Conservation (phyloP, 1,140 invertebrate species). For the Apis cerana region DNA sequence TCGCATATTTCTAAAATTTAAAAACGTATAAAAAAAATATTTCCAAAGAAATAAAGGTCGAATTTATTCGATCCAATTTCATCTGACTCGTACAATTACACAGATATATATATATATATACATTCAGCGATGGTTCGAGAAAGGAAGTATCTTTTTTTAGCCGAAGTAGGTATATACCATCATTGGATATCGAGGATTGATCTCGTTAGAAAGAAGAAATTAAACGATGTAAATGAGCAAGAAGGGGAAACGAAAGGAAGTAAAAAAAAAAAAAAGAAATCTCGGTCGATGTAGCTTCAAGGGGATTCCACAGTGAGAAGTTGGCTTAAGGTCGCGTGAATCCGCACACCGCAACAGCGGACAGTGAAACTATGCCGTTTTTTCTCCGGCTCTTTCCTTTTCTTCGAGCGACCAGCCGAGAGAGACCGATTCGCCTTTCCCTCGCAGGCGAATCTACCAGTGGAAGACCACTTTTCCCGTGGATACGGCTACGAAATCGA, state of each 20-base stretch:
- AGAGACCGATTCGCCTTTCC: slow-evolving; percentile 29
- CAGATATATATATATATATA: no score
- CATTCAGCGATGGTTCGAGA: no score
- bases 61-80: no score
- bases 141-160: neutral
- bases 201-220: neutral
- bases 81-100: no score
- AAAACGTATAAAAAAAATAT: no score
- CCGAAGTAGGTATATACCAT: neutral
- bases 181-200: neutral
- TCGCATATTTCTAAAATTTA: no score
- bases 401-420: slow-evolving; percentile 12
- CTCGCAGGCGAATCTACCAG: slow-evolving; percentile 3
- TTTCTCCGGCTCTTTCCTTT: slow-evolving; percentile 40
- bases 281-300: neutral
- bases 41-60: no score
- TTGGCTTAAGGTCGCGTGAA: slow-evolving; percentile 43
- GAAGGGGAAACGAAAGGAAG: slow-evolving; percentile 10
- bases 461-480: slow-evolving; percentile 30
- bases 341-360: slow-evolving; percentile 34
- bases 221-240: neutral
- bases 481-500: slow-evolving; percentile 9
- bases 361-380: slow-evolving; percentile 47
- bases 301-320: slow-evolving; percentile 28
- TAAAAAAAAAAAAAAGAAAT: slow-evolving; percentile 9